Evolutionary conservation across 1,140 invertebrate species (phyloP), one percentile per base, ranked within the genome.

Genomic region (Metaphire vulgaris): DNA sequence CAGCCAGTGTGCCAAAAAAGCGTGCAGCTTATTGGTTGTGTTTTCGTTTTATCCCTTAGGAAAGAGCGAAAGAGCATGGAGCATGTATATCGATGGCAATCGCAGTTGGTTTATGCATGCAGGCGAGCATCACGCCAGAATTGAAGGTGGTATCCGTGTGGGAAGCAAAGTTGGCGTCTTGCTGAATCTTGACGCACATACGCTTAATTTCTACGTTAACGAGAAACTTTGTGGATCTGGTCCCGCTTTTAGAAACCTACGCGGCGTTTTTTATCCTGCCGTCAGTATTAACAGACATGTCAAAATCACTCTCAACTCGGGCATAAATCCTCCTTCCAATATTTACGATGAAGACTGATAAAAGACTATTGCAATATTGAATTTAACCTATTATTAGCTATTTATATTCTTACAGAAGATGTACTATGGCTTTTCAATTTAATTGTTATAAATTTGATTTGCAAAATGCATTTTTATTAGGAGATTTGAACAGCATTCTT

Each of bases 11-110:
- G n/a, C n/a, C n/a, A n/a, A n/a, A n/a, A n/a, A n/a, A n/a, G n/a
- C n/a, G n/a, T n/a, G n/a, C n/a, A n/a, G n/a, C n/a, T n/a, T n/a
- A n/a, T n/a, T n/a, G n/a, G n/a, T n/a, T n/a, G n/a, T n/a, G n/a
- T n/a, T n/a, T n/a, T n/a, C n/a, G n/a, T n/a, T n/a, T n/a, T n/a
- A n/a, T n/a, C n/a, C n/a, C n/a, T n/a, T 21, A 98, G 95, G 96
- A 29, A 98, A 97, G 88, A 96, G 99, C 88, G 93, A 96, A 82
- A 94, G 96, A 83, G 96, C 94, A 21, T 99, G 96, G 93, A 93
- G 94, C 82, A 98, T 99, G 95, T 99, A 99, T 87, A 96, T 99
- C 81, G 97, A 99, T 87, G 90, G 92, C 6, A 91, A 95, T 82
- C 89, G 96, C 32, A 97, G 94, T 68, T 91, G 90, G 90, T 99